Conservation (phyloP, 2,888 invertebrate species). For the Palloptera scutellata region DNA sequence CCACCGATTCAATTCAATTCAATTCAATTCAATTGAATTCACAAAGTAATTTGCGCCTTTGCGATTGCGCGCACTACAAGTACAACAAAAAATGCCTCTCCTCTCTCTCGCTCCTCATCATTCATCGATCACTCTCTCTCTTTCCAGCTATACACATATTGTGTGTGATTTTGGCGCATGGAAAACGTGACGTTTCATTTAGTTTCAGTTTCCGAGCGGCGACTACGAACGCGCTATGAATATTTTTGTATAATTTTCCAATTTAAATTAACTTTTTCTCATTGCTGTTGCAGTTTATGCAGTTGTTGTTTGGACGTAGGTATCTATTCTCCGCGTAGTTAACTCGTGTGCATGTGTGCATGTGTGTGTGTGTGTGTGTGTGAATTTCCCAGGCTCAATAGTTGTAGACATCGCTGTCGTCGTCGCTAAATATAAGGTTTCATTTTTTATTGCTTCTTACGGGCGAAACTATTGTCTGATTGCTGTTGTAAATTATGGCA, state of each 20-base stretch:
- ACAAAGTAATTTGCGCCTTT: too few species aligned
- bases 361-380: conserved; percentile 10
- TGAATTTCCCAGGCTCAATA: conserved; percentile 54
- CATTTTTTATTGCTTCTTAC: conserved; percentile 44
- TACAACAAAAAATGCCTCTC: not conserved
- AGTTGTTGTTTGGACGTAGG: not conserved
- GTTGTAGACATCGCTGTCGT: not conserved
- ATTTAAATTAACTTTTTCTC: conserved; percentile 53
- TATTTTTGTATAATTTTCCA: conserved; percentile 62
- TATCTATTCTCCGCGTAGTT: not conserved
- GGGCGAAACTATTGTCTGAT: conserved; percentile 22
- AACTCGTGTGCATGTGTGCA: conserved; percentile 34
- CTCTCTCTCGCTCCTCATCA: not conserved
- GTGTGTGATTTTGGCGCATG: conserved; percentile 51
- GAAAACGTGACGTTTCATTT: conserved; percentile 60
- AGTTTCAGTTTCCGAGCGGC: conserved; percentile 38
- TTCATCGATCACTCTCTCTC: not conserved
- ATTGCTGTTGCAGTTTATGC: conserved; percentile 33
- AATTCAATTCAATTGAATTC: too few species aligned
- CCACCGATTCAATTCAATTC: conserved; percentile 6
- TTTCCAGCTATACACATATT: conserved; percentile 22
- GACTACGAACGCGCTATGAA: conserved; percentile 42
- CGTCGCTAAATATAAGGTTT: not conserved
- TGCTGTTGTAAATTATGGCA: conserved; percentile 41
- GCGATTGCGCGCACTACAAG: not conserved